Evolutionary conservation across 2,113 vertebrate species (phyloP).

Genomic region (Xiphias gladius): DNA sequence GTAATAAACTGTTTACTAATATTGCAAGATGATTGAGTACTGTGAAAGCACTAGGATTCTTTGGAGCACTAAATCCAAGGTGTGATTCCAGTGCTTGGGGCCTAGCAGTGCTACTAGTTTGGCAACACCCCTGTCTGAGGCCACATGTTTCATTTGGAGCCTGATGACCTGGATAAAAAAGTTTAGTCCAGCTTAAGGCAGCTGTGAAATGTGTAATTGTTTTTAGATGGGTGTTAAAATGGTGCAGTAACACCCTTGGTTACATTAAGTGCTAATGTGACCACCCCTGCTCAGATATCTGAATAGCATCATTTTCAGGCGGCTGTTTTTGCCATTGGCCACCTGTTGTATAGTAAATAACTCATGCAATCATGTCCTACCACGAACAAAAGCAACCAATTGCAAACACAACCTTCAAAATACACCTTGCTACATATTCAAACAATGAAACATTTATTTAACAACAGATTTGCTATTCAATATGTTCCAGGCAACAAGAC

Average conservation of each 20-base stretch:
- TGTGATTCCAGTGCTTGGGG: slow-evolving; percentile 30
- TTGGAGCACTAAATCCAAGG: slow-evolving; percentile 55
- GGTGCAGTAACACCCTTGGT: slow-evolving; percentile 40
- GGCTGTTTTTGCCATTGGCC: slow-evolving; percentile 39
- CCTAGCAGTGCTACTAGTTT: slow-evolving; percentile 35
- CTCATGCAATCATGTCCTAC: slow-evolving; percentile 15
- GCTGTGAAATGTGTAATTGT: slow-evolving; percentile 46
- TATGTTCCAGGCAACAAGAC: slow-evolving; percentile 35
- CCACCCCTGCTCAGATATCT: slow-evolving; percentile 26
- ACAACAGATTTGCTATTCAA: slow-evolving; percentile 28
- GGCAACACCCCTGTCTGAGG: slow-evolving; percentile 18
- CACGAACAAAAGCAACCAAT: slow-evolving; percentile 19
- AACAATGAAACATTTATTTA: slow-evolving; percentile 29
- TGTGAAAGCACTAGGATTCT: slow-evolving; percentile 36
- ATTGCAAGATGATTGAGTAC: slow-evolving; percentile 22
- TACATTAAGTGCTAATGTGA: slow-evolving; percentile 37
- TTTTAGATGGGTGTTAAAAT: slow-evolving; percentile 49
- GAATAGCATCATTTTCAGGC: slow-evolving; percentile 52
- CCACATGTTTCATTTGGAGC: slow-evolving; percentile 38
- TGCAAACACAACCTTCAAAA: slow-evolving; percentile 31
- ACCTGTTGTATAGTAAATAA: slow-evolving; percentile 57
- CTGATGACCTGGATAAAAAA: slow-evolving; percentile 59
- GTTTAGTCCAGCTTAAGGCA: slow-evolving; percentile 35
- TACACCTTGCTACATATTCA: slow-evolving; percentile 12
- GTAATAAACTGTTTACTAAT: slow-evolving; percentile 36